These are phyloP conservation scores for Lithobates pipiens DNA, from an alignment of 2,797 vertebrate species.

Conservation along the genomic window DNA sequence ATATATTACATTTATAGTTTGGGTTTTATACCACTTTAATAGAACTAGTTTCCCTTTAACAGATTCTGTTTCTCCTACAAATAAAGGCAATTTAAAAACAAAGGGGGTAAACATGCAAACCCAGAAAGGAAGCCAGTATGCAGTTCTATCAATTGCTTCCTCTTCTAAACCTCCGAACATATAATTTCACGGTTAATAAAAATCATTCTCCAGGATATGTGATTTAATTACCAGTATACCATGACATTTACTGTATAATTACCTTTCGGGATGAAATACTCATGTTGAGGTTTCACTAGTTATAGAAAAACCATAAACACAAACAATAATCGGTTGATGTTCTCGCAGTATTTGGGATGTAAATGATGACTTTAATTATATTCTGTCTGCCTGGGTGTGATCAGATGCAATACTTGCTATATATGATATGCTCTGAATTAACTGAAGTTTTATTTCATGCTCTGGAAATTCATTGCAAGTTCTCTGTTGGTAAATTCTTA, in stretches of 20 bases:
- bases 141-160: neutral
- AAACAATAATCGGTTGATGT: slow-evolving; percentile 38
- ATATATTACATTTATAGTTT: no score
- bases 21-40: no score
- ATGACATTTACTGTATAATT: slow-evolving; percentile 37
- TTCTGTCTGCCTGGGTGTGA: slow-evolving; percentile 1
- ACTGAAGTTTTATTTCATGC: neutral
- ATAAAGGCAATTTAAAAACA: neutral
- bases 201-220: slow-evolving; percentile 1
- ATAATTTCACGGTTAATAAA: slow-evolving; percentile 43
- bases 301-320: neutral
- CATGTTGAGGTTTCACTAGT: slow-evolving; percentile 27
- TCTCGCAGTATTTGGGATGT: slow-evolving; percentile 18
- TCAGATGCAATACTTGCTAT: slow-evolving; percentile 10
- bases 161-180: slow-evolving; percentile 4
- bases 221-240: slow-evolving; percentile 5
- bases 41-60: no score
- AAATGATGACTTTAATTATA: slow-evolving; percentile 38
- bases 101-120: neutral
- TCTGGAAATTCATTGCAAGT: neutral
- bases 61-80: neutral
- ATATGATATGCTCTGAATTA: neutral
- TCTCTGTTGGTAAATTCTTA: no score
- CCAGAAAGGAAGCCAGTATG: neutral
- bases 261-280: slow-evolving; percentile 9